Evolutionary conservation across 2,797 vertebrate species (phyloP), one percentile per base, ranked within the genome.

Genomic region (Basileuterus tristriatus): DNA sequence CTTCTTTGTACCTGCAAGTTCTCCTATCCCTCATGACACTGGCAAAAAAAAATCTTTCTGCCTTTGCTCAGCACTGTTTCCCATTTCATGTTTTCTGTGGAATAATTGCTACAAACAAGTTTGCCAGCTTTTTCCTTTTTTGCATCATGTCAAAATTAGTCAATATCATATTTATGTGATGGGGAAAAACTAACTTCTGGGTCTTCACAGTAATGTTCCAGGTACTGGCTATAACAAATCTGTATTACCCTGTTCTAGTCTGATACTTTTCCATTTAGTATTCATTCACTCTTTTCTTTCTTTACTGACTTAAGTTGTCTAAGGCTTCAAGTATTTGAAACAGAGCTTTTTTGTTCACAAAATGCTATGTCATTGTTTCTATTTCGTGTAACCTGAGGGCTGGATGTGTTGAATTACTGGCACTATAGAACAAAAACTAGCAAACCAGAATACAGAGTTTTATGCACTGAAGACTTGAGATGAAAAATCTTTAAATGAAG

Each of bases 231-330:
- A 3, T 43, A 18, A 29, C 23, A 63, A 55, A 55, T 12, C 10
- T 63, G 13, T 19, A 30, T 26, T 74, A 62, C 7, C 2, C 11
- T 19, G 8, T 64, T 86, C 39, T 39, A 29, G 16, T 70, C 19
- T 62, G 36, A 16, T 58, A 55, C 20, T 67, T 53, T 86, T 34
- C 17, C 9, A 18, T 70, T 55, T 63, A 49, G 10, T 24, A 37
- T 62, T 67, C 12, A 22, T 41, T 3, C 3, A 6, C 2, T 2
- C 5, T 62, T 52, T 3, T 3, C 19, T n/a, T 46, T 39, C 12
- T 39, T 80, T 32, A 21, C 6, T 56, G 32, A 20, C 16, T 10
- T 52, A 44, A 80, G 14, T 32, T 29, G 2, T 46, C 21, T 58
- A 12, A 86, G 39, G 19, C 34, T 75, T 75, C 9, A 2, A 23